Evolutionary conservation across 2,113 vertebrate genomes (phyloP).

Genomic region (Tympanuchus pallidicinctus): DNA sequence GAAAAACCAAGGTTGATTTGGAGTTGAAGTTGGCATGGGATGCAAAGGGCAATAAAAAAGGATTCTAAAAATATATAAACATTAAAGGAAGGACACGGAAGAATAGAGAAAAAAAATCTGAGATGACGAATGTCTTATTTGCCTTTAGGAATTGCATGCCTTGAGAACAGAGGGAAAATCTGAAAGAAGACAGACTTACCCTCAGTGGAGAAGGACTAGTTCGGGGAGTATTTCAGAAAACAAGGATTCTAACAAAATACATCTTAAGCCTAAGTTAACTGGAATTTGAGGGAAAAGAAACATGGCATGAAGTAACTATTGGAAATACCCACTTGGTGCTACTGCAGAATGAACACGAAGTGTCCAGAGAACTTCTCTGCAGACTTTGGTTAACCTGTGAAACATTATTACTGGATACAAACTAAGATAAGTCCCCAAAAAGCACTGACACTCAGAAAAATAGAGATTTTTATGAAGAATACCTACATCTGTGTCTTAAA

Average conservation of each 20-base stretch:
- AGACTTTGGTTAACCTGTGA: background rate
- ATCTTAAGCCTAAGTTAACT: background rate
- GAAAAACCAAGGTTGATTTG: background rate
- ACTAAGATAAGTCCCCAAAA: background rate
- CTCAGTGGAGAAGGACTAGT: rapidly evolving
- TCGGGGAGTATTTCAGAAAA: background rate
- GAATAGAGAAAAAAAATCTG: background rate
- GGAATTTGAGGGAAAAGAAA: background rate
- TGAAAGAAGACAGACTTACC: background rate
- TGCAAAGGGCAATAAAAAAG: background rate
- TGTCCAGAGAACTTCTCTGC: background rate
- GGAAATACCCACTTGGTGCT: background rate
- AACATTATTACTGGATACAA: rapidly evolving
- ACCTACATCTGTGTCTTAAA: background rate
- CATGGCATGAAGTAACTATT: background rate
- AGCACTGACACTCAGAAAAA: background rate
- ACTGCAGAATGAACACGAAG: background rate
- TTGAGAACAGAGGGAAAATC: rapidly evolving
- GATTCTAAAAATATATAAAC: background rate
- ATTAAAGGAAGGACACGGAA: background rate
- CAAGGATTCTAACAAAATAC: background rate
- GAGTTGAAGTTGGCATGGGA: background rate
- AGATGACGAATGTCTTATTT: background rate
- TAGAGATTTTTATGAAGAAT: background rate
- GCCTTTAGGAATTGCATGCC: background rate